Evolutionary conservation across 2,797 vertebrate genomes (phyloP), one percentile per base, ranked within the genome.

Genomic region (Rhynchonycteris naso): DNA sequence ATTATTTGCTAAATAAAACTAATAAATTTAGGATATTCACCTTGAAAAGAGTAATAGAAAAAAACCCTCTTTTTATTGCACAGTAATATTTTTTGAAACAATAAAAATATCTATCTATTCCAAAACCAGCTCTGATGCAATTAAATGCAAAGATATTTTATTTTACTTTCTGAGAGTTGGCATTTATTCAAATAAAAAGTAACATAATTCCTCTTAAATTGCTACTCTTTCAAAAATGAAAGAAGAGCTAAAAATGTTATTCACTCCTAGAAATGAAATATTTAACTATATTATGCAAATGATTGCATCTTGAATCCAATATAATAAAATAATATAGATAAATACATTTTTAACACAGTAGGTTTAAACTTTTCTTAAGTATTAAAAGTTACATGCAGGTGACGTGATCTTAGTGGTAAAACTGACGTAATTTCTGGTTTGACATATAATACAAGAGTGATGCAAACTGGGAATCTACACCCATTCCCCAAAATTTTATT

Each of bases 101-200:
- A 35, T 24, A 54, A 90, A 86, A 87, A 68, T 52, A 87, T 66
- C 11, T 61, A 58, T 52, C n/a, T 90, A 92, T 61, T 71, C 14
- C 15, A 87, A 90, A 96, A 84, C 38, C n/a, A 75, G 22, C n/a
- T 69, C n/a, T 87, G 72, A 87, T 56, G 12, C 21, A 90, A 92
- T 95, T 94, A 68, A 88, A 68, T 79, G 21, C 56, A 94, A 89
- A 92, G 43, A 5, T 28, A 79, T 72, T 85, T 86, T 56, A 87
- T 61, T 50, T 85, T 4, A 82, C 52, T 90, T 87, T 47, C 68
- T 72, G 28, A 38, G 54, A 88, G 26, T 59, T 63, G 65, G 33
- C 30, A 90, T 52, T 76, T 82, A 74, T 79, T 92, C 58, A 66
- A 90, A 90, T 83, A 47, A 82, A 94, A 92, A 74, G 26, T 68